phyloP scores from a whole-genome alignment of 2,888 invertebrate species.

The Chaitophorus viminalis region DNA sequence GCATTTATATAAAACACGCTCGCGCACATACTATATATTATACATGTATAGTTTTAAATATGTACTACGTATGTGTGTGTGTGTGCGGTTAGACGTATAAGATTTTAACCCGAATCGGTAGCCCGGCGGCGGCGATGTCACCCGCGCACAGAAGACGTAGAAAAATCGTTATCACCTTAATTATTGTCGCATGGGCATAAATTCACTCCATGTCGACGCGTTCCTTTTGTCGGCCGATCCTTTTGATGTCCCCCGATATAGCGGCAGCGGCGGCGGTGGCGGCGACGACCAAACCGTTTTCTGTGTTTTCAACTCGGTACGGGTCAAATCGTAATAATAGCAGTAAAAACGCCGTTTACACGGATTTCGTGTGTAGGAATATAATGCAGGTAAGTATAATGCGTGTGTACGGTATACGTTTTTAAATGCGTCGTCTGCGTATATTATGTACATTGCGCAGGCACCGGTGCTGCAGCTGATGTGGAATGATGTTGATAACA shows the following conservation, averaged over 20 bases:
- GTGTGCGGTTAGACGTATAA: constrained; percentile 11
- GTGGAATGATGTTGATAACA: background rate
- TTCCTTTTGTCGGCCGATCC: constrained; percentile 39
- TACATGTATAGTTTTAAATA: background rate
- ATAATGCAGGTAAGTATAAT: no score
- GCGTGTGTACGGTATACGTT: background rate
- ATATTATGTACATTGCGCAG: no score
- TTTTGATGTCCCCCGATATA: constrained; percentile 37
- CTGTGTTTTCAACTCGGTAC: constrained; percentile 33
- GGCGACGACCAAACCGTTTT: background rate
- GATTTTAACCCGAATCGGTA: constrained; percentile 34
- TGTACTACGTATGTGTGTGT: background rate
- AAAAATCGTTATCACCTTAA: constrained; percentile 60
- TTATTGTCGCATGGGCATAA: constrained; percentile 57
- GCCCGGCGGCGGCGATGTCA: constrained; percentile 2
- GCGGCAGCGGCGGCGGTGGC: background rate
- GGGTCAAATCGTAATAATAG: background rate
- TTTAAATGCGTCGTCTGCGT: background rate
- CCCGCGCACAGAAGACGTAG: constrained; percentile 28
- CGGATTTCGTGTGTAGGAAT: background rate
- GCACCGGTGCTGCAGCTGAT: background rate
- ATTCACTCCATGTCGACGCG: constrained; percentile 23
- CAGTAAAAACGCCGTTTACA: background rate
- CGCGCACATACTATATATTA: background rate
- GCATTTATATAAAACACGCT: no score